A percentile compares a stretch with the other conserved stretches of the same genome.
Conservation (phyloP, 2,113 vertebrate species). For the Psophia crepitans region DNA sequence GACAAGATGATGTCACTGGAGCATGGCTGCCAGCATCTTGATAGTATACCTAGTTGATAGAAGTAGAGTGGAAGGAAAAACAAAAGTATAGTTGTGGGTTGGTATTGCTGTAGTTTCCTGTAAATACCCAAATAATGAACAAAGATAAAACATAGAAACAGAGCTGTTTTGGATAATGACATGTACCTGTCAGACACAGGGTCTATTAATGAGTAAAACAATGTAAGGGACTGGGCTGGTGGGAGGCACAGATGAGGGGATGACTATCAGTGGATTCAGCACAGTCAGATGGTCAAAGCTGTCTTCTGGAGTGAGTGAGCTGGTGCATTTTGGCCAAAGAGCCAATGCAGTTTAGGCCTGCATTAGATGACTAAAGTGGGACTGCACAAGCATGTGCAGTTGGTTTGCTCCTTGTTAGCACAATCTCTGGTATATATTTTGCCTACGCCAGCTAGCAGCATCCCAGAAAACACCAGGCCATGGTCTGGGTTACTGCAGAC, state of each 20-base stretch:
- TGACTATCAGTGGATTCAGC: neutral
- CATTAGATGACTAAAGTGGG: neutral
- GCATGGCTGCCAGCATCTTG: accelerated
- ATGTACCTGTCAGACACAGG: neutral
- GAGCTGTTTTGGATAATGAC: neutral
- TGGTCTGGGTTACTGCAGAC: neutral
- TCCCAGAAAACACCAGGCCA: neutral
- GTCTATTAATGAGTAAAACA: neutral
- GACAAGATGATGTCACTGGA: neutral
- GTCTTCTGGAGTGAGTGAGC: neutral
- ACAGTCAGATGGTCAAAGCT: neutral
- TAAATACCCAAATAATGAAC: neutral
- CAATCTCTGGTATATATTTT: neutral
- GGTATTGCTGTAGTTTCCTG: neutral
- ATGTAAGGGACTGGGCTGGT: neutral
- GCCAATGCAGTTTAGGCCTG: neutral
- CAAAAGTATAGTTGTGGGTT: neutral
- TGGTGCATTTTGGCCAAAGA: neutral
- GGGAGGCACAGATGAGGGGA: neutral
- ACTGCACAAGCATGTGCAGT: too few species aligned
- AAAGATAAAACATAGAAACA: neutral
- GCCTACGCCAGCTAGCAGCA: neutral
- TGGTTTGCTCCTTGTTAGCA: accelerated
- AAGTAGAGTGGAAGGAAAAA: neutral
- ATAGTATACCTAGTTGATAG: neutral